Conservation (phyloP, 2,113 vertebrate genomes). For the Polyodon spathula region DNA sequence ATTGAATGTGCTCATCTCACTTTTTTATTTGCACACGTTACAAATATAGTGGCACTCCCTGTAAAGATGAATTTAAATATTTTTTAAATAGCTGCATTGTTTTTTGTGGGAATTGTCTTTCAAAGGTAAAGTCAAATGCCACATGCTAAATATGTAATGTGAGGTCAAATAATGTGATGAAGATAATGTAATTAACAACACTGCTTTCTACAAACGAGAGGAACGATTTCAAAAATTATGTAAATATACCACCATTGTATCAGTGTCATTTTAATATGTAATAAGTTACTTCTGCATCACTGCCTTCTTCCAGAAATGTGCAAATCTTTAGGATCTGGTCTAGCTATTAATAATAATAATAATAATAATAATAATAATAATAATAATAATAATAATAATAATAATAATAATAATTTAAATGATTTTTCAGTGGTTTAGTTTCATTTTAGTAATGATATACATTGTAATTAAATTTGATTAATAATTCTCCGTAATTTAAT, state of each 20-base stretch:
- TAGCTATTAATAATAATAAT: background rate
- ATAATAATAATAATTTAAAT: constrained; percentile 23
- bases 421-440: constrained; percentile 37
- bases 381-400: constrained; percentile 23
- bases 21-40: no score
- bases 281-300: background rate
- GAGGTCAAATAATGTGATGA: constrained; percentile 2
- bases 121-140: background rate
- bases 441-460: constrained; percentile 28
- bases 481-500: constrained; percentile 16
- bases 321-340: background rate
- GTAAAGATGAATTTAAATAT: no score
- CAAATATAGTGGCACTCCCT: no score
- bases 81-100: no score
- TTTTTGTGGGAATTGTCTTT: no score
- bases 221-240: background rate
- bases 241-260: background rate
- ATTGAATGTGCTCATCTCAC: no score
- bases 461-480: constrained; percentile 20
- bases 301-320: background rate
- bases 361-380: constrained; percentile 17
- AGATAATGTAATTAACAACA: background rate
- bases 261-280: constrained; percentile 2
- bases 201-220: background rate
- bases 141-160: background rate